These are phyloP conservation scores for Latrodectus hesperus DNA, from an alignment of 2,888 invertebrate species.

Conservation along the genomic window DNA sequence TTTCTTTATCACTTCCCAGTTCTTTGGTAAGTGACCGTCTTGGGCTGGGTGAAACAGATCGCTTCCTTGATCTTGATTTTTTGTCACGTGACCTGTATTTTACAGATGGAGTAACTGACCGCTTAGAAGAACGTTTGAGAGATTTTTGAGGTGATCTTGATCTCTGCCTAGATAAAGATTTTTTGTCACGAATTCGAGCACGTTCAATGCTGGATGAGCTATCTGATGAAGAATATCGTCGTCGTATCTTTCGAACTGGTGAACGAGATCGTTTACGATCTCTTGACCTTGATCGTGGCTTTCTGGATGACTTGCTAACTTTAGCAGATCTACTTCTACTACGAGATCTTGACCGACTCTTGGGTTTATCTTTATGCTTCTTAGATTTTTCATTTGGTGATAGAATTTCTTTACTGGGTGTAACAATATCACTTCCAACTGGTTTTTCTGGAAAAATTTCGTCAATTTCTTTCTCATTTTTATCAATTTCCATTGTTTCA, in stretches of 20 bases:
- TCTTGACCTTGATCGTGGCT: slow-evolving; percentile 30
- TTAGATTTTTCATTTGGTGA: slow-evolving; percentile 3
- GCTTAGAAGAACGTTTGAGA: slow-evolving; percentile 44
- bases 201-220: slow-evolving; percentile 52
- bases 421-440: slow-evolving; percentile 6
- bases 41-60: slow-evolving; percentile 49
- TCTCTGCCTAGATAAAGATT: slow-evolving; percentile 31
- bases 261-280: slow-evolving; percentile 35
- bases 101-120: slow-evolving; percentile 30
- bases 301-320: slow-evolving; percentile 30
- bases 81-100: slow-evolving; percentile 45
- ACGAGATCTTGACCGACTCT: slow-evolving; percentile 42
- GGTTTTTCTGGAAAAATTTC: background rate
- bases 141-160: slow-evolving; percentile 49
- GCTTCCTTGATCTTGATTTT: slow-evolving; percentile 41
- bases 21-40: slow-evolving; percentile 42
- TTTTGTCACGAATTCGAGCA: slow-evolving; percentile 21
- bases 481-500: background rate
- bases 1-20: slow-evolving; percentile 35
- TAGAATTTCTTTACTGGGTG: slow-evolving; percentile 6
- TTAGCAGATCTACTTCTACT: slow-evolving; percentile 21
- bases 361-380: slow-evolving; percentile 19
- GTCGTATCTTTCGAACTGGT: slow-evolving; percentile 39
- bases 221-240: slow-evolving; percentile 46
- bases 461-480: background rate